Percentiles rank a stretch among this genome's conserved stretches.
Evolutionary conservation across 23 tunicate genomes (phyloP).

Genomic region (Ascidia mentula): DNA sequence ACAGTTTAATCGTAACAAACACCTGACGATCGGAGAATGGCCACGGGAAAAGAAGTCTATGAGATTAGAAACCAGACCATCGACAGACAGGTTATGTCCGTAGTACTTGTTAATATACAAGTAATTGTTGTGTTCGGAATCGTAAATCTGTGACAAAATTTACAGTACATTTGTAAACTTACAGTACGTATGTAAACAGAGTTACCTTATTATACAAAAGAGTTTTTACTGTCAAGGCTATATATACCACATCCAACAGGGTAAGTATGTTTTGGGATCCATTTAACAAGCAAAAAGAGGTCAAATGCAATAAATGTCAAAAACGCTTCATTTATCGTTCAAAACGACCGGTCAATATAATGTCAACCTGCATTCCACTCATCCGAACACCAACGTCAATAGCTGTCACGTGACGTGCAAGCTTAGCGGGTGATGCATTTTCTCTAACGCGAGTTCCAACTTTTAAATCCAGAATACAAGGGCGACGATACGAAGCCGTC

Average conservation of each 20-base stretch:
- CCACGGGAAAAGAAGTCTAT: slow-evolving; percentile 79
- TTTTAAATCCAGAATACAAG: slow-evolving; percentile 86
- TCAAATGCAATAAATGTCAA: too few species aligned
- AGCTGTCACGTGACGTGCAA: slow-evolving; percentile 77
- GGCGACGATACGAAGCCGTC: slow-evolving; percentile 53
- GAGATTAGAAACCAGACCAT: slow-evolving; percentile 62
- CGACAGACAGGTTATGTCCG: slow-evolving; percentile 66
- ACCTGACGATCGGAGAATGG: slow-evolving; percentile 17
- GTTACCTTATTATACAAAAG: too few species aligned
- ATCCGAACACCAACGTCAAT: slow-evolving; percentile 77
- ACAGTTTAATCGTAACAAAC: too few species aligned
- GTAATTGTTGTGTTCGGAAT: slow-evolving; percentile 35
- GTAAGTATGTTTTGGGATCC: too few species aligned
- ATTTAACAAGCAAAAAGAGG: too few species aligned
- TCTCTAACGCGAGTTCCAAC: slow-evolving; percentile 81
- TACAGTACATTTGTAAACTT: too few species aligned
- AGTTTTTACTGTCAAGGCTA: too few species aligned
- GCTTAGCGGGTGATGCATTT: slow-evolving; percentile 64
- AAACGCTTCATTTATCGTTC: too few species aligned
- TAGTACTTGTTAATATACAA: slow-evolving; percentile 68
- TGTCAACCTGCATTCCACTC: slow-evolving; percentile 89
- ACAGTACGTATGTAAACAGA: too few species aligned
- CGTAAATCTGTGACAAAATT: too few species aligned
- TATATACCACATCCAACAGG: too few species aligned
- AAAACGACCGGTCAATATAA: too few species aligned